Evolutionary conservation across 64 coral and sea anemone genomes (phyloP).

Genomic region (Acropora tenuis): DNA sequence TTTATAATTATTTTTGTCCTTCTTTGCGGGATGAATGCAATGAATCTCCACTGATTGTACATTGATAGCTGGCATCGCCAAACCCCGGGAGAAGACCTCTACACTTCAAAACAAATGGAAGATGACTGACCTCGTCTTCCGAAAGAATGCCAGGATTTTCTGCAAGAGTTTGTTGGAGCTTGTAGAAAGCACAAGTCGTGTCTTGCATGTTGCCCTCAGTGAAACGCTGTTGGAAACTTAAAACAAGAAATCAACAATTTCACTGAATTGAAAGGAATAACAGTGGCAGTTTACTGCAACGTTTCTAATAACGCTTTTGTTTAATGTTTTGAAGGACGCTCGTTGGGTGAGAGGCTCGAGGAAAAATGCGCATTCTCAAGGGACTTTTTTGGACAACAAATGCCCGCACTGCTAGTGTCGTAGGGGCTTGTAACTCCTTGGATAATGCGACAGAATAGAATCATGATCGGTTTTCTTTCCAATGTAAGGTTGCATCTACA

Average conservation of each 20-base stretch:
- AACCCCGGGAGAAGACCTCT: neutral
- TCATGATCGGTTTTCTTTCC: neutral
- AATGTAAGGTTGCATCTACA: neutral
- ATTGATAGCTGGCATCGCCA: constrained; percentile 6
- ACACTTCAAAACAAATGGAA: neutral
- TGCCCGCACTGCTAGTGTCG: neutral
- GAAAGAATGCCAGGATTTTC: constrained; percentile 44
- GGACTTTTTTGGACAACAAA: neutral
- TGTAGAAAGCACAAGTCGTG: constrained; percentile 53
- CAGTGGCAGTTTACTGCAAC: neutral
- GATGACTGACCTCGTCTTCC: constrained; percentile 64
- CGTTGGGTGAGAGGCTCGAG: neutral
- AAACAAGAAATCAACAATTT: constrained; percentile 12
- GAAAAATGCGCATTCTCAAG: neutral
- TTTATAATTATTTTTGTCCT: neutral
- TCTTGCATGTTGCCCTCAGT: constrained; percentile 39
- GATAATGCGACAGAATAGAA: neutral
- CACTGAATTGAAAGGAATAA: neutral
- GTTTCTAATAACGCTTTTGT: neutral
- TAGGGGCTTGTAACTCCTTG: neutral
- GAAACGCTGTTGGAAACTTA: constrained; percentile 49
- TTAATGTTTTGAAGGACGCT: neutral
- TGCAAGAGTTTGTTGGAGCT: constrained; percentile 54
- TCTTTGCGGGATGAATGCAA: neutral
- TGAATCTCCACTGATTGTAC: neutral